A percentile compares a stretch with the other conserved stretches of the same genome.
These are phyloP conservation scores for Bruchidius siliquastri DNA, from an alignment of 2,888 invertebrate genomes.

Conservation along the genomic window DNA sequence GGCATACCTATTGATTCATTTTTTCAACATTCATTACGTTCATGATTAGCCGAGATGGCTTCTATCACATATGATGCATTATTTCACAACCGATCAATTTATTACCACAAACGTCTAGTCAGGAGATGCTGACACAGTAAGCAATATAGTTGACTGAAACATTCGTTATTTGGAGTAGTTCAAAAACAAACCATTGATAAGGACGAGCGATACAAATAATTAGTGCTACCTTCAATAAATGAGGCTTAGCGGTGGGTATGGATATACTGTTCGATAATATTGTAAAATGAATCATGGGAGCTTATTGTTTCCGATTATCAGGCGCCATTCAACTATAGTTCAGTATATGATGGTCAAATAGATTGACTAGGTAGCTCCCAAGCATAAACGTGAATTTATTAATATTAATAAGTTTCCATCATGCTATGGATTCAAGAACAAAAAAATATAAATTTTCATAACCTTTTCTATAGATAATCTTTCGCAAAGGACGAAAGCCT, in stretches of 20 bases:
- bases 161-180: background rate
- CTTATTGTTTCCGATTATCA: background rate
- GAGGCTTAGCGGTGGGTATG: background rate
- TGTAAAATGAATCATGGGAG: background rate
- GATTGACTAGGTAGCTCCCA: too few relatives aligned
- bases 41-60: background rate
- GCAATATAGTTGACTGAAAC: background rate
- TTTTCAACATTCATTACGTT: background rate
- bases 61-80: background rate
- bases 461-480: too few relatives aligned
- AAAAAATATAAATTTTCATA: too few relatives aligned
- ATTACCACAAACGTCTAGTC: background rate
- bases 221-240: background rate
- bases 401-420: too few relatives aligned
- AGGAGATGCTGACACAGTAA: background rate
- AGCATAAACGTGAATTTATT: too few relatives aligned
- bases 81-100: background rate
- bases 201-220: background rate
- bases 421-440: too few relatives aligned
- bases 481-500: too few relatives aligned
- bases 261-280: background rate
- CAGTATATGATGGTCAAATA: too few relatives aligned
- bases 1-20: background rate
- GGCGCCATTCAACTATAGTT: too few relatives aligned
- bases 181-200: background rate